Percentiles rank a stretch among this genome's conserved stretches.
Evolutionary conservation across 2,797 vertebrate species (phyloP).

Genomic region (Perodicticus potto): DNA sequence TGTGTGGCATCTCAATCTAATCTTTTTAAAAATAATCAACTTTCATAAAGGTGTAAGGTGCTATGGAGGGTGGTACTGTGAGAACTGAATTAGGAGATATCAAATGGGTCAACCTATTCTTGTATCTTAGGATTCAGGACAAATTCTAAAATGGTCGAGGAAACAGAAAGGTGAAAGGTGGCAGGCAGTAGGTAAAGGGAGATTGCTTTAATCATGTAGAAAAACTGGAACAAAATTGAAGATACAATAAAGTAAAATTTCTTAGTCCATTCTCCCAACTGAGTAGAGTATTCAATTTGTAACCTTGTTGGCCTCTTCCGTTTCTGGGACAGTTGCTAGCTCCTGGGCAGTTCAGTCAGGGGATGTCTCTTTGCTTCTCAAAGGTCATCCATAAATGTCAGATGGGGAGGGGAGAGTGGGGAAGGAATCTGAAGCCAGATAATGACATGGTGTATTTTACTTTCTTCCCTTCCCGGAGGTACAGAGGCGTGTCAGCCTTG

Average conservation of each 20-base stretch:
- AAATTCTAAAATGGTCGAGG: neutral
- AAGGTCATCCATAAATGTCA: neutral
- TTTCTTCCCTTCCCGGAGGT: neutral
- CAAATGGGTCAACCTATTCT: neutral
- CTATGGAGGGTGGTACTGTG: neutral
- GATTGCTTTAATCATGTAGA: neutral
- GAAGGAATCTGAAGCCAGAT: neutral
- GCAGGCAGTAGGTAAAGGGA: neutral
- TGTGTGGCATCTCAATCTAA: neutral
- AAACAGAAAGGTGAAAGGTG: neutral
- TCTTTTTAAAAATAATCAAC: neutral
- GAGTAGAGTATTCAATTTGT: neutral
- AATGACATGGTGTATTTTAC: neutral
- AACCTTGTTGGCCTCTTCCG: neutral
- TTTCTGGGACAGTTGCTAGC: neutral
- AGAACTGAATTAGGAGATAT: slow-evolving; percentile 28
- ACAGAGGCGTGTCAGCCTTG: neutral
- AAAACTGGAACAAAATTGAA: slow-evolving; percentile 43
- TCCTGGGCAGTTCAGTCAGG: neutral
- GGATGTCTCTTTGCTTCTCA: slow-evolving; percentile 38
- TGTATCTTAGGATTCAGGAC: neutral
- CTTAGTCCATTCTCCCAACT: neutral
- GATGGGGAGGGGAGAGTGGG: neutral
- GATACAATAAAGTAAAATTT: neutral
- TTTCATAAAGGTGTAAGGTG: neutral